Percentiles rank a stretch among this genome's conserved stretches.
These are phyloP conservation scores for Mycetomoellerius zeteki DNA, from an alignment of 1,140 invertebrate species.

Conservation along the genomic window DNA sequence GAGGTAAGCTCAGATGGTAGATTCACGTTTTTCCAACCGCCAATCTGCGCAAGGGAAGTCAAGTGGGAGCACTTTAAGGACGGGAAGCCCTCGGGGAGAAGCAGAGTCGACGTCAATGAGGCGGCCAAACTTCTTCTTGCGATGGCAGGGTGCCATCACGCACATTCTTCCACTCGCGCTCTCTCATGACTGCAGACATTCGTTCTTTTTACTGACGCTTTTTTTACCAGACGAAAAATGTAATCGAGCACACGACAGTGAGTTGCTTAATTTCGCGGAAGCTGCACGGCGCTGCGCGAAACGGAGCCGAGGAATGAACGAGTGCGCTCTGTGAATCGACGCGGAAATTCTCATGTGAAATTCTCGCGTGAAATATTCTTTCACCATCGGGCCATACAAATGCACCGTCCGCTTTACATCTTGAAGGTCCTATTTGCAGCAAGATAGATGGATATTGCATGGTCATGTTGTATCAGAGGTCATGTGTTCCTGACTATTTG, in stretches of 20 bases:
- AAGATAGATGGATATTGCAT: conserved; percentile 26
- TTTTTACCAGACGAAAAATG: conserved; percentile 25
- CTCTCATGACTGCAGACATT: conserved; percentile 37
- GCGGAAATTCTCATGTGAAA: conserved; percentile 22
- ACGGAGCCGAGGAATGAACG: neutral
- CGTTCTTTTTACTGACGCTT: conserved; percentile 30
- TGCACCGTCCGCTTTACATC: conserved; percentile 31
- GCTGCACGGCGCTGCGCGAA: neutral
- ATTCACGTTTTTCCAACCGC: conserved; percentile 55
- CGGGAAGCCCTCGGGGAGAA: conserved; percentile 55
- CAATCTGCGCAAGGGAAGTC: conserved; percentile 58
- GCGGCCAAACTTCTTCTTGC: conserved; percentile 50
- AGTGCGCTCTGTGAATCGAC: conserved; percentile 43
- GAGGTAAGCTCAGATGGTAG: conserved; percentile 55
- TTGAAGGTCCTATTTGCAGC: conserved; percentile 44
- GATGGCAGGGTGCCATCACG: conserved; percentile 51
- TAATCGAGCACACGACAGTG: conserved; percentile 49
- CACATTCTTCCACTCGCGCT: conserved; percentile 18
- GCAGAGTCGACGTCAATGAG: conserved; percentile 65
- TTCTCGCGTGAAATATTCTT: conserved; percentile 44
- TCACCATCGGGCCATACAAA: neutral
- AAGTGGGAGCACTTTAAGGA: conserved; percentile 59
- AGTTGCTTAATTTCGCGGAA: conserved; percentile 53
- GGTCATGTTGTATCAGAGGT: neutral
- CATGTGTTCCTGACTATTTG: neutral